phyloP scores from a whole-genome alignment of 2,888 invertebrate species.

The Hedychridium roseum region DNA sequence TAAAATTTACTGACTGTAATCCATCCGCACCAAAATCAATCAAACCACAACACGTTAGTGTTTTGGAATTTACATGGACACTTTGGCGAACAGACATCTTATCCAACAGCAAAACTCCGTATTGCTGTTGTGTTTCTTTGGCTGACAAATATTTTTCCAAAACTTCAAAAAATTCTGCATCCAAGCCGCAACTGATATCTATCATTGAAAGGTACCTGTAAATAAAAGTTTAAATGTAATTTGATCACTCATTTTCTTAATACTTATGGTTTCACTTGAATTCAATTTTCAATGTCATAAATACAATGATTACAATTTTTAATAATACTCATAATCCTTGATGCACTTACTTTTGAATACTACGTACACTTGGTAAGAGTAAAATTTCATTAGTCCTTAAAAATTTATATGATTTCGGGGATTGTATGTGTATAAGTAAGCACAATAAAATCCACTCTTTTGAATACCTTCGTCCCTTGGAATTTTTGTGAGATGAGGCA shows the following conservation, averaged over 20 bases:
- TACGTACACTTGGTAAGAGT: slow-evolving; percentile 11
- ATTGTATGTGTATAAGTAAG: slow-evolving; percentile 25
- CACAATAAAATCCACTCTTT: slow-evolving; percentile 29
- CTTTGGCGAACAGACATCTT: slow-evolving; percentile 23
- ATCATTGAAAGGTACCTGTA: slow-evolving; percentile 14
- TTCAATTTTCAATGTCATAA: neutral
- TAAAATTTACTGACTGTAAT: slow-evolving; percentile 4
- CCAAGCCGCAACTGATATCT: slow-evolving; percentile 21
- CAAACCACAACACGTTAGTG: slow-evolving; percentile 16
- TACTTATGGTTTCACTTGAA: too few species aligned
- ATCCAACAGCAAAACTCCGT: slow-evolving; percentile 19
- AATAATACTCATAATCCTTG: slow-evolving; percentile 1
- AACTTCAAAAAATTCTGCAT: too few species aligned
- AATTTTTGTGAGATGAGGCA: slow-evolving; percentile 15
- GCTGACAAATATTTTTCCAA: slow-evolving; percentile 10
- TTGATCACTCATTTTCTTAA: too few species aligned
- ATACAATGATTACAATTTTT: neutral
- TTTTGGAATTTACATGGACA: slow-evolving; percentile 14
- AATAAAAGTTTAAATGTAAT: neutral
- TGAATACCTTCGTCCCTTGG: slow-evolving; percentile 20
- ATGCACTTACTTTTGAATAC: neutral
- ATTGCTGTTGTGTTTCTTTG: slow-evolving; percentile 15
- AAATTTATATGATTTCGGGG: slow-evolving; percentile 19
- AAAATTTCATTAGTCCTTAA: slow-evolving; percentile 18
- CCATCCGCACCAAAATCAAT: slow-evolving; percentile 21